A percentile compares a stretch with the other conserved stretches of the same genome.
These are phyloP conservation scores for Rhinella marina DNA, from an alignment of 2,797 vertebrate species.

Conservation along the genomic window DNA sequence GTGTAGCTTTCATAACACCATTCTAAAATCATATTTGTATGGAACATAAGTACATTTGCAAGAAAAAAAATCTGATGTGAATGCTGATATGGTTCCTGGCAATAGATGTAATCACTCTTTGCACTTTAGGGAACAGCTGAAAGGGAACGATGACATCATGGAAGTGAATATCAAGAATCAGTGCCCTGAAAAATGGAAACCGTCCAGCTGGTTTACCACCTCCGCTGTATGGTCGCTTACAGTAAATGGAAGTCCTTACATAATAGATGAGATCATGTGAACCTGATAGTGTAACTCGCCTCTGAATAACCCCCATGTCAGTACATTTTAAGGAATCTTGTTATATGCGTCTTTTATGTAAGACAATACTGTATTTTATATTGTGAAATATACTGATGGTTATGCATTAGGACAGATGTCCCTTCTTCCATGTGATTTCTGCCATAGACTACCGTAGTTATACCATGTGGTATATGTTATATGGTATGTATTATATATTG, in stretches of 20 bases:
- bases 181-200: neutral
- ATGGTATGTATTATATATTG: too few species aligned
- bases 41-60: neutral
- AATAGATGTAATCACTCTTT: constrained; percentile 17
- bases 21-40: neutral
- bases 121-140: constrained; percentile 35
- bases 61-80: neutral
- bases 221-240: neutral
- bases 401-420: too few species aligned
- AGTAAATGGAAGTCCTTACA: constrained; percentile 3
- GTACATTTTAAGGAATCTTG: neutral
- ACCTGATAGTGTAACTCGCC: neutral
- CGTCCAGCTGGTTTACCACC: constrained; percentile 1
- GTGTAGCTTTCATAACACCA: neutral
- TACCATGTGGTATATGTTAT: too few species aligned
- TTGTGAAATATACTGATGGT: too few species aligned
- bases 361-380: too few species aligned
- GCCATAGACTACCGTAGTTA: too few species aligned
- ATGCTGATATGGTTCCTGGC: constrained; percentile 4
- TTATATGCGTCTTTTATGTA: neutral
- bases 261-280: constrained; percentile 17
- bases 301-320: neutral
- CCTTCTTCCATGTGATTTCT: too few species aligned
- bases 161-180: neutral
- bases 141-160: constrained; percentile 6